Evolutionary conservation across 2,113 vertebrate genomes (phyloP).

Genomic region (Hippopotamus amphibius): DNA sequence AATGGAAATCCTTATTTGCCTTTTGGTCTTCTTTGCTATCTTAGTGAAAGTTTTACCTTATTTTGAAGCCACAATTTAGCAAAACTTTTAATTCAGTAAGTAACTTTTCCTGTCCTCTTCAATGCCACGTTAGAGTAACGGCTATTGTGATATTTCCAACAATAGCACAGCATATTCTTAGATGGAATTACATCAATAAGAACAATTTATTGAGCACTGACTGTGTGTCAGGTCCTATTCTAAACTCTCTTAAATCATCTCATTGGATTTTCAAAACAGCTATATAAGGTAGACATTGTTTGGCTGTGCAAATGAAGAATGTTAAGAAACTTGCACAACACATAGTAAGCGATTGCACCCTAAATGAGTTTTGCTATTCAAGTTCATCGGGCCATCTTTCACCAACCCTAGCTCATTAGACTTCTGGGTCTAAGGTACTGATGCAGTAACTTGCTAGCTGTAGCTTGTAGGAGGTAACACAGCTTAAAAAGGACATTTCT

Average conservation of each 20-base stretch:
- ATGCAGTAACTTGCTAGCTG: background rate
- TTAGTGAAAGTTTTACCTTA: background rate
- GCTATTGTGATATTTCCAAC: background rate
- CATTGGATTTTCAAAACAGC: background rate
- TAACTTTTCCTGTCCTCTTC: background rate
- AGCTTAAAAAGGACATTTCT: background rate
- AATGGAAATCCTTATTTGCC: background rate
- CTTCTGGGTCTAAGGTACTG: background rate
- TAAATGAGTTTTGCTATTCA: background rate
- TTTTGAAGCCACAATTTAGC: background rate
- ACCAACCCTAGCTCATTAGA: background rate
- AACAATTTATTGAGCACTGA: background rate
- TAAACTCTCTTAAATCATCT: background rate
- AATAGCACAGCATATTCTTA: background rate
- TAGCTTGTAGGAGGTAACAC: background rate
- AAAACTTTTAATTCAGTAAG: background rate
- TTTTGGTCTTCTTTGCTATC: background rate
- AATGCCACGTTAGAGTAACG: background rate
- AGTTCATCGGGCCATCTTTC: background rate
- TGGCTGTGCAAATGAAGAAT: background rate
- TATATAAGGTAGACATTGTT: background rate
- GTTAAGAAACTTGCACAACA: background rate
- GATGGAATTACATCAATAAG: background rate
- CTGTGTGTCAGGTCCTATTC: background rate
- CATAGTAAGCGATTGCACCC: background rate